Base-by-base conservation (phyloP, 2,113 vertebrate genomes). In the Syngnathus typhle region DNA sequence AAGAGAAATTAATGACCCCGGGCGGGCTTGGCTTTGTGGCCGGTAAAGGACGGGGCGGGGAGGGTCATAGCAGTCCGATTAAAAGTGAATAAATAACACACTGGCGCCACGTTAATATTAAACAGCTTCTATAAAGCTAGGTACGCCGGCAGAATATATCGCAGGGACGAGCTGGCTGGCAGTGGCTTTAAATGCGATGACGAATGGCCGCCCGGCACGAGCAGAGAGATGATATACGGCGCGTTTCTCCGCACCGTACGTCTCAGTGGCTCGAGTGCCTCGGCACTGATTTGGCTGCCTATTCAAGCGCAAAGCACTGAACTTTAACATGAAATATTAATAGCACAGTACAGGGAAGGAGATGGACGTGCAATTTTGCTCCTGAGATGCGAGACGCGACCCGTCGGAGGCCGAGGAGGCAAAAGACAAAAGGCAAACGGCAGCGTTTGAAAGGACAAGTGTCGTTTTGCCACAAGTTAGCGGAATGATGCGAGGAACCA, bases 321-420 rank as follows among this genome's bases (percentile, higher is more conserved):
- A 89, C 85, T 88, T 88, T 81, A 84, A 49, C 70, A 88, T 89
- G 80, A 90, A 90, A 90, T 90, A 90, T 89, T 91, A 87, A 91
- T 89, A 82, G 67, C 56, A 12, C 58, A 71, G 74, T 85, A 84
- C 73, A 76, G 79, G 73, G 80, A 81, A 84, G 82, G 74, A 79
- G 67, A 71, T 54, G 64, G 74, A 85, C 89, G 88, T 80, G 75
- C 82, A 86, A 80, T 83, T 81, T 85, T 74, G 79, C 80, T 86
- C 79, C 74, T 83, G 82, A 44, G 61, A 69, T 23, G 75, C 72
- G 60, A 71, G 73, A 43, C 67, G 47, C 70, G 68, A 78, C 78
- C 79, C 77, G 74, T 81, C 74, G 77, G 69, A 82, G 69, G 60
- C 13, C 12, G 44, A 11, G 44, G 44, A 46, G 13, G 44, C 44